Evolutionary conservation across 23 tunicate species (phyloP), one percentile per base, ranked within the genome.

Genomic region (Oikopleura dioica): DNA sequence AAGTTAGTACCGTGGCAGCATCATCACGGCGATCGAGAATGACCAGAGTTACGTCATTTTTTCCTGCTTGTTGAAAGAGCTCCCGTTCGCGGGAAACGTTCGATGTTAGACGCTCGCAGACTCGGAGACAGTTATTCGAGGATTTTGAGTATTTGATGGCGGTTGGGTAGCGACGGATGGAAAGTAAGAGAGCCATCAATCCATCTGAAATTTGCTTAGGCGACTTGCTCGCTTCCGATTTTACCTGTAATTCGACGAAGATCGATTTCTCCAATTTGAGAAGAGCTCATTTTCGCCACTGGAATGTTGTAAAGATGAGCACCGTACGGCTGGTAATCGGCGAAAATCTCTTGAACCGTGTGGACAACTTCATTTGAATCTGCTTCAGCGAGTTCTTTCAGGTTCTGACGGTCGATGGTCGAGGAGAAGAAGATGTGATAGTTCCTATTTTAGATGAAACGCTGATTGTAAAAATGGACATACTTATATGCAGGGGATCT

Each of bases 361-460:
- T 85, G 79, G 5, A 94, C 99, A 78, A 86, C 86, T 83, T 94
- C 99, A 59, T 86, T 83, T 68, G 86, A 85, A 44, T 94, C 99
- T 51, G 85, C 84, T 68, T 94, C 99, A 31, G 99, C 99, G 9
- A 94, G 80, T 0, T 78, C n/a, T 69, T 94, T 94, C 31, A 94
- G 78, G 81, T 94, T 63, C 26, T 63, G 72, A 4, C 72, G 72
- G 30, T 63, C 72, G 30, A 63, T 63, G 28, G 72, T 63, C 26
- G 72, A 63, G 29, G 72, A 63, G 33, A 63, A 63, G 33, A 63
- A 63, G 2, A 63, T 21, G 72, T 63, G 72, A 28, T 63, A 63
- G 30, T 24, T 63, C 33, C 72, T 63, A 28, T 9, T 16, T 44
- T 44, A 9, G 55, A 16, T 44, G 55, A 9, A 44, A 44, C 16